Base-by-base conservation (phyloP, 2,888 invertebrate genomes). In the Disparrhopalites patrizii region DNA sequence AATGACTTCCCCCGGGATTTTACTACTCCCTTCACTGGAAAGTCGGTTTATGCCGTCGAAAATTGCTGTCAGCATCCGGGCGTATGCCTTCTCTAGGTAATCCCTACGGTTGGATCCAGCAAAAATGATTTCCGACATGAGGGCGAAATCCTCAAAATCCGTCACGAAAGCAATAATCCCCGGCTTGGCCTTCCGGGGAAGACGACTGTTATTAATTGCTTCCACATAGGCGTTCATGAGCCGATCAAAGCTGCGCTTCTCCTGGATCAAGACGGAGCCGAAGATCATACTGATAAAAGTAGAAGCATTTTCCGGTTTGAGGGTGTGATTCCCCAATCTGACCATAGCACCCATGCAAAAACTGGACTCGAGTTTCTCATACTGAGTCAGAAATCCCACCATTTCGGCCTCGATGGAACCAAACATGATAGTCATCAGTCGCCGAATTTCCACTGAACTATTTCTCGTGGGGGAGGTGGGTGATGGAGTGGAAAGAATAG, bases 281-380 rank as follows among this genome's bases (percentile, higher is more conserved):
- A 92, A 92, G 8, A 90, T 89, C 83, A 91, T 91, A 75, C 90
- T 89, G 33, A 94, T 83, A 80, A 91, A 93, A 31, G 91, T 90
- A 66, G 91, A 91, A 57, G 89, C 84, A 78, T 91, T 89, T 81
- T 92, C 88, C 0, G 91, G 89, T 30, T 91, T 90, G 85, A 93
- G 88, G 28, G 95, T 95, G 78, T 97, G 95, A 77, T 93, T 90
- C 71, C 93, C 92, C 76, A 95, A 84, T 73, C 91, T 86, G 15
- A 96, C 96, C 77, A 97, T 83, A 69, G 95, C 90, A 75, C 93
- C 92, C 85, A 97, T 90, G 61, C 93, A 93, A 79, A 94, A 94
- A 80, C 94, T 95, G 75, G 88, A 88, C 79, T 96, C 94, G 76
- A 90, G 85, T 76, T 88, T 87, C 80, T 94, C 95, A 74, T 93